A percentile compares a stretch with the other conserved stretches of the same genome.
Evolutionary conservation across 2,113 vertebrate genomes (phyloP).

Genomic region (Macroglossus sobrinus): DNA sequence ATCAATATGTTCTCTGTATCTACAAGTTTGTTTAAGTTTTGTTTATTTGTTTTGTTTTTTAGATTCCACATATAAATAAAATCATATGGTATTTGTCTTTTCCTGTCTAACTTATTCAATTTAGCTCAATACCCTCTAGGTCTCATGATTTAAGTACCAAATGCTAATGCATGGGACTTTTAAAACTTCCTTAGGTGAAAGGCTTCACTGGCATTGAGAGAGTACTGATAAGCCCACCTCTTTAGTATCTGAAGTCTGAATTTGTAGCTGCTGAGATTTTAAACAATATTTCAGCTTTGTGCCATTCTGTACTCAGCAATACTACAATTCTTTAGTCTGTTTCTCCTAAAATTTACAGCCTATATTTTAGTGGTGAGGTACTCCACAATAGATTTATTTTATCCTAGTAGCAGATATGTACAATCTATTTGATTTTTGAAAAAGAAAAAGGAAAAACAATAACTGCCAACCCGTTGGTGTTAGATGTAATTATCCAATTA

Average conservation of each 20-base stretch:
- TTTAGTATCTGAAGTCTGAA: background rate
- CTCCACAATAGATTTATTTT: background rate
- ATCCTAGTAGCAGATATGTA: background rate
- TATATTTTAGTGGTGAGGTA: background rate
- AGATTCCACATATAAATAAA: too few species aligned
- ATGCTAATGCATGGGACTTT: background rate
- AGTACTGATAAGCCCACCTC: background rate
- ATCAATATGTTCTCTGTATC: too few species aligned
- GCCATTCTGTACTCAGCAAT: background rate
- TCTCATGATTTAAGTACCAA: background rate
- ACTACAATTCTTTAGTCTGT: background rate
- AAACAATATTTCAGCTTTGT: background rate
- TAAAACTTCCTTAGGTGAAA: background rate
- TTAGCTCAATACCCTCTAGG: too few species aligned
- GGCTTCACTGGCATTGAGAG: too few species aligned
- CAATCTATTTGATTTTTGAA: background rate
- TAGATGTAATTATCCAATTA: background rate
- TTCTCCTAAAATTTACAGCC: background rate
- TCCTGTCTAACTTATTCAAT: too few species aligned
- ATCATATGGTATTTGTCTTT: too few species aligned
- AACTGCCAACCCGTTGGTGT: background rate
- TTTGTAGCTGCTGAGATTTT: background rate
- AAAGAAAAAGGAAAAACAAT: background rate
- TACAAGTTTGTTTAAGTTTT: too few species aligned
- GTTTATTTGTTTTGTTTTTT: too few species aligned